Conservation (phyloP, 2,888 invertebrate genomes). For the Trypoxylon attenuatum region DNA sequence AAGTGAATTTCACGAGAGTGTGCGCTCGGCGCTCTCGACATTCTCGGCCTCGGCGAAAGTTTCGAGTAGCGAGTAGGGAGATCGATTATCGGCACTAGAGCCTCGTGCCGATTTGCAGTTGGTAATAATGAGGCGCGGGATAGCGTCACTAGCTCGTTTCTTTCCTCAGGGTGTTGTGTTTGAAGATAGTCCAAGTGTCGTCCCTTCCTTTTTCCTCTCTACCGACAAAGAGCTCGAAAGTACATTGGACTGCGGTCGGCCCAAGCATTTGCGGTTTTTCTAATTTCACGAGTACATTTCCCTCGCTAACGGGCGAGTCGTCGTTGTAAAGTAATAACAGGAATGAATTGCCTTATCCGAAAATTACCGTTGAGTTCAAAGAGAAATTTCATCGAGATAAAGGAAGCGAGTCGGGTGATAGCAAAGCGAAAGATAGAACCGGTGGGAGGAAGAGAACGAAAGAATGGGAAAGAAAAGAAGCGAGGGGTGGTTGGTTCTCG, state of each 20-base stretch:
- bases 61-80: neutral
- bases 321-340: neutral
- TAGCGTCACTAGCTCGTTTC: slow-evolving; percentile 10
- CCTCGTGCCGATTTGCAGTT: no score
- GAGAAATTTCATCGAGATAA: neutral
- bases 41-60: neutral
- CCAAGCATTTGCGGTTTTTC: neutral
- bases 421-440: no score
- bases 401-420: neutral
- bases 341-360: neutral
- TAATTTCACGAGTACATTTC: neutral
- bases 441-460: no score
- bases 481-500: no score
- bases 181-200: neutral
- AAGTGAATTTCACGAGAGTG: neutral
- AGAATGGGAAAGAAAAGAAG: no score
- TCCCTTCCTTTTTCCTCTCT: no score
- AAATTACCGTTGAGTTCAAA: neutral
- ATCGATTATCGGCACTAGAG: neutral
- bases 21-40: no score
- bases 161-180: no score
- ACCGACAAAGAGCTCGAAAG: no score
- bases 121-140: no score
- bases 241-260: neutral
- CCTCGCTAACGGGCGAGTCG: neutral